Conservation (phyloP, 2,888 invertebrate genomes). For the Nebria salina region DNA sequence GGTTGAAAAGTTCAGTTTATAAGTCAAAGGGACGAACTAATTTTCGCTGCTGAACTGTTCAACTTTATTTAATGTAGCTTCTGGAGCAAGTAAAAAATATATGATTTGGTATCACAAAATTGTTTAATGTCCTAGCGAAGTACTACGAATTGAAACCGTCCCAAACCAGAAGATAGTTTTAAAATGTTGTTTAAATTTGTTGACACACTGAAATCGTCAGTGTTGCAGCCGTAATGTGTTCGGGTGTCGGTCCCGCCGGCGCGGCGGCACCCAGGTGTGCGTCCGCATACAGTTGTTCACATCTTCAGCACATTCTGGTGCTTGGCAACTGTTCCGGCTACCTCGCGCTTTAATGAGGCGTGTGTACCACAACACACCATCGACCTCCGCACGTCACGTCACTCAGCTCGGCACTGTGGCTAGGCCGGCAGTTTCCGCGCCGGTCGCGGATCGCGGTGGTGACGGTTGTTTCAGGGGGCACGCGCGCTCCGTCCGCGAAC, state of each 20-base stretch:
- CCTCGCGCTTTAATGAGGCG: neutral
- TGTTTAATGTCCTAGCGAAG: too few species aligned
- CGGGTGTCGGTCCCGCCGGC: neutral
- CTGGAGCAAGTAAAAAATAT: too few species aligned
- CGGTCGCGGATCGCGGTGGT: conserved; percentile 5
- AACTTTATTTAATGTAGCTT: too few species aligned
- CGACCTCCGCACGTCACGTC: neutral
- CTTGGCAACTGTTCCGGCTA: neutral
- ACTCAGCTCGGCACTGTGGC: neutral
- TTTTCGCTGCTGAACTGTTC: too few species aligned
- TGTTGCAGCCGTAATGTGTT: too few species aligned
- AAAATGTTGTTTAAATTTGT: too few species aligned
- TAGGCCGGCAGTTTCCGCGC: neutral
- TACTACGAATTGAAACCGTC: too few species aligned
- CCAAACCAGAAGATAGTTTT: too few species aligned
- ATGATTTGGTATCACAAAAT: too few species aligned
- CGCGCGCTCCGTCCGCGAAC: conserved; percentile 4
- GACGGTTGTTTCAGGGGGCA: neutral
- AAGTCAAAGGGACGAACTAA: too few species aligned
- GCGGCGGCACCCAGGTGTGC: neutral
- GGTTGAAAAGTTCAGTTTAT: too few species aligned
- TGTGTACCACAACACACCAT: neutral
- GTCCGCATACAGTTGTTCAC: neutral
- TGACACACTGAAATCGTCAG: too few species aligned
- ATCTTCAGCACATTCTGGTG: neutral